These are phyloP conservation scores for Festucalex cinctus DNA, from an alignment of 2,113 vertebrate species.

Conservation along the genomic window DNA sequence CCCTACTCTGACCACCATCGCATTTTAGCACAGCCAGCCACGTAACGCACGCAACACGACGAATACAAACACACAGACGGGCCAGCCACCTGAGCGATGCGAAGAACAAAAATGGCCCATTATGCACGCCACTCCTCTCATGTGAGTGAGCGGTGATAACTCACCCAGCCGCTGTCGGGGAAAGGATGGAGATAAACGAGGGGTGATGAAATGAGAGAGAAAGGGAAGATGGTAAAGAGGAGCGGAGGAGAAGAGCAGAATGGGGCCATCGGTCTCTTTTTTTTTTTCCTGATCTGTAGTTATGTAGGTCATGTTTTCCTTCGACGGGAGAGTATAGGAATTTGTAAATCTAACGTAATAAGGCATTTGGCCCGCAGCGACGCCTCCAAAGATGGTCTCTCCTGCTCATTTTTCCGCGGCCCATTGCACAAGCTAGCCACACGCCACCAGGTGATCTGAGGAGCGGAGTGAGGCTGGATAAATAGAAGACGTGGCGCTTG, in stretches of 20 bases:
- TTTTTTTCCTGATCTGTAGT: constrained; percentile 80
- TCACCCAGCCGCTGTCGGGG: constrained; percentile 61
- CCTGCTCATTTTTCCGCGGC: constrained; percentile 50
- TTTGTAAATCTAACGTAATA: constrained; percentile 82
- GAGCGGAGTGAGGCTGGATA: constrained; percentile 17
- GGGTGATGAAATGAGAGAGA: constrained; percentile 62
- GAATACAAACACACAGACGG: neutral
- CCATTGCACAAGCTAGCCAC: constrained; percentile 41
- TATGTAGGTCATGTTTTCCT: constrained; percentile 84
- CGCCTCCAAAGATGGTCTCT: constrained; percentile 56
- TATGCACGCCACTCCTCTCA: constrained; percentile 65
- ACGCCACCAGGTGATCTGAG: constrained; percentile 41
- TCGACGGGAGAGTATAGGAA: constrained; percentile 73
- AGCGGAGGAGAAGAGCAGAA: constrained; percentile 64
- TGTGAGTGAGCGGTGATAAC: constrained; percentile 68
- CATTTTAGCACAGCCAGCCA: constrained; percentile 43
- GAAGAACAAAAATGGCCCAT: constrained; percentile 14
- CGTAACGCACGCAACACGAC: constrained; percentile 4
- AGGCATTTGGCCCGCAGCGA: constrained; percentile 74
- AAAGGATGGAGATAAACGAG: constrained; percentile 56
- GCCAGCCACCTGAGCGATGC: neutral
- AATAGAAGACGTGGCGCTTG: constrained; percentile 15
- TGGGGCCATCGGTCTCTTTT: constrained; percentile 75
- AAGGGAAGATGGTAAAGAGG: constrained; percentile 45
- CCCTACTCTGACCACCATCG: constrained; percentile 61